A percentile compares a stretch with the other conserved stretches of the same genome.
phyloP scores from a whole-genome alignment of 2,113 vertebrate species.

The Oceanites oceanicus region DNA sequence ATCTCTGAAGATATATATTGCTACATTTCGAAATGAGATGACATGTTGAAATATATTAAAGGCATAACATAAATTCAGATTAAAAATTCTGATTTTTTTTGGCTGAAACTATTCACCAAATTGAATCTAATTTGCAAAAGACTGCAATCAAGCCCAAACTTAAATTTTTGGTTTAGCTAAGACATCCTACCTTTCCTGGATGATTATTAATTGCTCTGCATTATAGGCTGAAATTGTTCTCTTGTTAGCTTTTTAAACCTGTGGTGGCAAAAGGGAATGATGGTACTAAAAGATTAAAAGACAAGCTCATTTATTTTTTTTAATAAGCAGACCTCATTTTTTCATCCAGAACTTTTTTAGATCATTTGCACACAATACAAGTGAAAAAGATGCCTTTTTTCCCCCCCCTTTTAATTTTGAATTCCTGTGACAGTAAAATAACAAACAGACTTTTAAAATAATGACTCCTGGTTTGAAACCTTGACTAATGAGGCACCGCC shows the following conservation, averaged over 20 bases:
- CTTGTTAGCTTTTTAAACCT: background rate
- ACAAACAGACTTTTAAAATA: background rate
- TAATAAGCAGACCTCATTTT: background rate
- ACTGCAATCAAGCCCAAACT: background rate
- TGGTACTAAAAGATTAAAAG: background rate
- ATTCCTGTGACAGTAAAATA: background rate
- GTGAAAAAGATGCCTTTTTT: background rate
- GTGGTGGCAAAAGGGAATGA: background rate
- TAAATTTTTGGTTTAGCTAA: background rate
- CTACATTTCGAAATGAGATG: background rate
- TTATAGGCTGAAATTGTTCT: background rate
- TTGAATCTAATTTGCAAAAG: background rate
- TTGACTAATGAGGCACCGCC: constrained; percentile 5
- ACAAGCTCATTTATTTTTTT: background rate
- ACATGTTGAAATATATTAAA: background rate
- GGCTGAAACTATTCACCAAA: background rate
- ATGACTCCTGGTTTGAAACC: background rate
- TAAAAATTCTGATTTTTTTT: background rate
- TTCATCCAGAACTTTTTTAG: background rate
- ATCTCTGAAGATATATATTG: background rate
- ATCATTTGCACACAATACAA: background rate
- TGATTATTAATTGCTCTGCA: background rate
- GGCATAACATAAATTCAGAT: background rate
- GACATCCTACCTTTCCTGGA: background rate
- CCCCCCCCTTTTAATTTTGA: background rate